Conservation (phyloP, 2,113 vertebrate species). For the Machaerirhynchus nigripectus region DNA sequence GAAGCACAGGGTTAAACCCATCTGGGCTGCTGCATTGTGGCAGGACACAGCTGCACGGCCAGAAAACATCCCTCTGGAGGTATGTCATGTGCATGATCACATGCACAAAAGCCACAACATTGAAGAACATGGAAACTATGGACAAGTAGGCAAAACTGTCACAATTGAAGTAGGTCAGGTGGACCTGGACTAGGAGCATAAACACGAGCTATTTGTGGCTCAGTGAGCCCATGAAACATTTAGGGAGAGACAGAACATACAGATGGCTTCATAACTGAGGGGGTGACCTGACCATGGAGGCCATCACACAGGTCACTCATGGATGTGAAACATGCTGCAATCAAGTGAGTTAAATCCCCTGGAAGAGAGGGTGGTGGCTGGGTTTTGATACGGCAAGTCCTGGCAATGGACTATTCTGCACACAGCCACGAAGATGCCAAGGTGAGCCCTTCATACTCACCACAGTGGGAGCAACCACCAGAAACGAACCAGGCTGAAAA, state of each 20-base stretch:
- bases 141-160: not conserved
- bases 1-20: not conserved
- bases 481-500: not conserved
- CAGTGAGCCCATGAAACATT: not conserved
- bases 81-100: not conserved
- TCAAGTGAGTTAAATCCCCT: not conserved
- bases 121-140: not conserved
- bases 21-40: not conserved
- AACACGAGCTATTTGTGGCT: not conserved
- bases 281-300: not conserved
- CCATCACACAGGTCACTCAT: not conserved
- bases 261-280: not conserved
- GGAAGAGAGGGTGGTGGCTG: not conserved
- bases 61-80: not conserved
- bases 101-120: not conserved
- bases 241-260: not conserved
- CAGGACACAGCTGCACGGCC: not conserved
- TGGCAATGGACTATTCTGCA: not conserved
- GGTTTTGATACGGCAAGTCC: not conserved
- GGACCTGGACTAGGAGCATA: not conserved
- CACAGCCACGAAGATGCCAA: fast-evolving
- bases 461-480: not conserved
- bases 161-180: not conserved
- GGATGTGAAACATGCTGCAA: not conserved
- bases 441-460: fast-evolving